These are phyloP conservation scores for Pammene aurita DNA, from an alignment of 2,888 invertebrate species.

Conservation along the genomic window DNA sequence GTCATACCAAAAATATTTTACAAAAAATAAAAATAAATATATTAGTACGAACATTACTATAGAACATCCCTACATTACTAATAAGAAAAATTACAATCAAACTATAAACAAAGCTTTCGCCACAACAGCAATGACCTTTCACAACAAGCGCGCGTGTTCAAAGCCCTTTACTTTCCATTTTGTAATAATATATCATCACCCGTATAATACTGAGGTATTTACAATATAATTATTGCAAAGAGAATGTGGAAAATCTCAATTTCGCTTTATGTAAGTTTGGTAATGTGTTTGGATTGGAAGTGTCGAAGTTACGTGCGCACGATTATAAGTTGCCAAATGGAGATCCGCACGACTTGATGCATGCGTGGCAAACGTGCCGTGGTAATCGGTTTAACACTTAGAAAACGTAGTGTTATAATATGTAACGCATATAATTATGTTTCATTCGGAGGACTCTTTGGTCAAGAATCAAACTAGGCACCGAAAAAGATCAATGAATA, in stretches of 20 bases:
- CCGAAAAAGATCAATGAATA: too few species aligned
- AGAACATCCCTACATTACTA: too few species aligned
- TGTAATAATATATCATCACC: conserved; percentile 29
- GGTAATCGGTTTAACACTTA: conserved; percentile 9
- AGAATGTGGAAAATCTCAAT: conserved; percentile 23
- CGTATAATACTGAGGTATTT: conserved; percentile 9
- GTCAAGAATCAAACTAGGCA: too few species aligned
- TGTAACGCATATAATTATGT: too few species aligned
- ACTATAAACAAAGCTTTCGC: conserved; percentile 21
- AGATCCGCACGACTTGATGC: conserved; percentile 31
- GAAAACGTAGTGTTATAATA: conserved; percentile 1
- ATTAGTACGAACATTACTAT: too few species aligned
- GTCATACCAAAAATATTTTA: too few species aligned
- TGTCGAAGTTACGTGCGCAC: conserved; percentile 31
- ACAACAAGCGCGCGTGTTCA: conserved; percentile 6
- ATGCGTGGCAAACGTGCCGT: conserved; percentile 17
- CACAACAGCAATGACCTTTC: conserved; percentile 25
- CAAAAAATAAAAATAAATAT: too few species aligned
- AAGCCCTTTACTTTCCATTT: conserved; percentile 39
- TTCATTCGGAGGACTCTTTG: too few species aligned
- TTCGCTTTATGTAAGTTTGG: conserved; percentile 37
- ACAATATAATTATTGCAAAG: conserved; percentile 30
- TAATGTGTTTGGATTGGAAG: conserved; percentile 36
- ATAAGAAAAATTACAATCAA: too few species aligned
- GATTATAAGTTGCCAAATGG: conserved; percentile 16